Conservation (phyloP, 2,797 vertebrate genomes). For the Neopelma chrysocephalum region DNA sequence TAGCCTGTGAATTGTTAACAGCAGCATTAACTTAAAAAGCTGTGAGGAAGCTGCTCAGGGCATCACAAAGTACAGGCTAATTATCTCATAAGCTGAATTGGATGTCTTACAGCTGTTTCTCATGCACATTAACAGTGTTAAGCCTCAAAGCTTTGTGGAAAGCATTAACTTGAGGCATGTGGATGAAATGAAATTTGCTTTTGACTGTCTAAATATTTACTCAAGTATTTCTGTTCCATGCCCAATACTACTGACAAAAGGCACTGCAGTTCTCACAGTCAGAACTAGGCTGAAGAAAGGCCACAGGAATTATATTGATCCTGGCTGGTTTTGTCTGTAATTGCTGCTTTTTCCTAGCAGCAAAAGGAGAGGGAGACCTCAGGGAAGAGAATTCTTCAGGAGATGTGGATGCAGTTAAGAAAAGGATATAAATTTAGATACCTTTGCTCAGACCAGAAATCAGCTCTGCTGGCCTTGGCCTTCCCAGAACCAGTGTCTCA, state of each 20-base stretch:
- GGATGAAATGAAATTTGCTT: conserved; percentile 22
- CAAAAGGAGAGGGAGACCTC: neutral
- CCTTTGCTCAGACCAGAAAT: neutral
- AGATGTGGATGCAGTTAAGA: neutral
- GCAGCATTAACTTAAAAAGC: neutral
- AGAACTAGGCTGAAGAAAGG: conserved; percentile 5
- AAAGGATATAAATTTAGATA: neutral
- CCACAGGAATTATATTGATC: neutral
- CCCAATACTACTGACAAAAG: neutral
- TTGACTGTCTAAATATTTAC: conserved; percentile 5
- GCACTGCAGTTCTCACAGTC: neutral
- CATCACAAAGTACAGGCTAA: neutral
- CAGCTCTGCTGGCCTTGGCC: neutral
- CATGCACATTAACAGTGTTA: neutral
- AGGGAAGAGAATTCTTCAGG: neutral
- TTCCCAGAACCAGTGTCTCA: neutral
- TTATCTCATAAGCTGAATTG: neutral
- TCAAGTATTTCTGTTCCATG: neutral
- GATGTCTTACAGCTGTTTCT: neutral
- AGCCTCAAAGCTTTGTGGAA: neutral
- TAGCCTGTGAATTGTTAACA: neutral
- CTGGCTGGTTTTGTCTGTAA: neutral
- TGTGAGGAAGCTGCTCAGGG: neutral
- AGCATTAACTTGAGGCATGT: neutral
- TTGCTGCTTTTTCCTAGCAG: neutral